phyloP scores from a whole-genome alignment of 2,888 invertebrate species.

The Parnassius orleans region DNA sequence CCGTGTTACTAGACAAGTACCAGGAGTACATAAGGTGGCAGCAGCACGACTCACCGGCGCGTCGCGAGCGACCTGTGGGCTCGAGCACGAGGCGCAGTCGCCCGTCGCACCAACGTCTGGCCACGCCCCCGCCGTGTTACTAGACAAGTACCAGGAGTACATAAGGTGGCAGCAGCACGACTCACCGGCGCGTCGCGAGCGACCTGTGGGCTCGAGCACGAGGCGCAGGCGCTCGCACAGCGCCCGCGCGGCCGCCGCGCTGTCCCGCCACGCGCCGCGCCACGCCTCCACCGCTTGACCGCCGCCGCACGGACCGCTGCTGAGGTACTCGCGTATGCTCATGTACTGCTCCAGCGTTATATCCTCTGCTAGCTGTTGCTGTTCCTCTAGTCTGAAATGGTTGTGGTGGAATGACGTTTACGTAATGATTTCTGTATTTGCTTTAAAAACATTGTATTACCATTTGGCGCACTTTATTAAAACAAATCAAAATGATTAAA shows the following conservation, averaged over 20 bases:
- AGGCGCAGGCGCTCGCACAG: constrained; percentile 96
- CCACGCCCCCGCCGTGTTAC: constrained; percentile 80
- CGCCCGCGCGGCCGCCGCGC: constrained; percentile 63
- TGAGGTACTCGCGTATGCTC: constrained; percentile 53
- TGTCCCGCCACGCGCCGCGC: constrained; percentile 82
- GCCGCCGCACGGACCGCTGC: constrained; percentile 38
- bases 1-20: constrained; percentile 38
- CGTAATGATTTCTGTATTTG: no score
- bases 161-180: neutral
- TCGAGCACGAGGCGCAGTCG: constrained; percentile 94
- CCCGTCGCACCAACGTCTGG: constrained; percentile 82
- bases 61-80: constrained; percentile 94
- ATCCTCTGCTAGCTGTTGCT: constrained; percentile 42
- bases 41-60: constrained; percentile 76
- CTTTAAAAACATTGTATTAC: no score
- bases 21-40: neutral
- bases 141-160: neutral
- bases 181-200: constrained; percentile 87
- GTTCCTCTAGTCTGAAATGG: neutral
- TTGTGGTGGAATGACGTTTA: no score
- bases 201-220: constrained; percentile 96
- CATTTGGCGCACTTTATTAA: no score
- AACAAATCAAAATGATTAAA: no score
- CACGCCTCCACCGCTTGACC: constrained; percentile 76
- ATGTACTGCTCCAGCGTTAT: constrained; percentile 60